Conservation (phyloP, 2,113 vertebrate species). For the Perca flavescens region DNA sequence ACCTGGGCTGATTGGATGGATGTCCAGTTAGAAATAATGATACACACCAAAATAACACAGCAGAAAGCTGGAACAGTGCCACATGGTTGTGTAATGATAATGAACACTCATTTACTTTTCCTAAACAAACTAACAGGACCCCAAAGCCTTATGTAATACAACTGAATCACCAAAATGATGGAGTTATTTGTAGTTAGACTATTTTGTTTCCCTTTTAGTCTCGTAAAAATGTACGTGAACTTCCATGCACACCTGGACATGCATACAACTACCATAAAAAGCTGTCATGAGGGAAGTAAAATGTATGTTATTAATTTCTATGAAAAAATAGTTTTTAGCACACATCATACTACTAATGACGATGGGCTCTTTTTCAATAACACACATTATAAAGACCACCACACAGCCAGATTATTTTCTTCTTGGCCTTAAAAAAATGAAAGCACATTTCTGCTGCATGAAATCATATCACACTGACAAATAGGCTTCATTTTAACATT, state of each 20-base stretch:
- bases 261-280: background rate
- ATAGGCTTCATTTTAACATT: background rate
- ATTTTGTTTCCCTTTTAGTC: conserved; percentile 16
- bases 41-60: conserved; percentile 75
- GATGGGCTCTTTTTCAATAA: background rate
- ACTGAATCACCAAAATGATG: conserved; percentile 43
- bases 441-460: background rate
- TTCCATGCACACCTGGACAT: background rate
- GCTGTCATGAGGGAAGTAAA: background rate
- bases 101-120: conserved; percentile 74
- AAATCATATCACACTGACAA: background rate
- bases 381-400: background rate
- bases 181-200: conserved; percentile 15
- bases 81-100: conserved; percentile 78
- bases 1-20: conserved; percentile 74
- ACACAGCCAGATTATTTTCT: background rate
- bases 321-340: conserved; percentile 14
- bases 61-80: conserved; percentile 69
- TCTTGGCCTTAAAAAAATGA: background rate
- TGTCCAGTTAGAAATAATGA: conserved; percentile 80
- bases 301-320: conserved; percentile 8
- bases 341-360: background rate
- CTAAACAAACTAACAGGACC: conserved; percentile 62
- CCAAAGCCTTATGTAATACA: conserved; percentile 73
- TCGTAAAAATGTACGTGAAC: background rate